These are phyloP conservation scores for Pimpla rufipes DNA, from an alignment of 2,888 invertebrate genomes.

Conservation along the genomic window DNA sequence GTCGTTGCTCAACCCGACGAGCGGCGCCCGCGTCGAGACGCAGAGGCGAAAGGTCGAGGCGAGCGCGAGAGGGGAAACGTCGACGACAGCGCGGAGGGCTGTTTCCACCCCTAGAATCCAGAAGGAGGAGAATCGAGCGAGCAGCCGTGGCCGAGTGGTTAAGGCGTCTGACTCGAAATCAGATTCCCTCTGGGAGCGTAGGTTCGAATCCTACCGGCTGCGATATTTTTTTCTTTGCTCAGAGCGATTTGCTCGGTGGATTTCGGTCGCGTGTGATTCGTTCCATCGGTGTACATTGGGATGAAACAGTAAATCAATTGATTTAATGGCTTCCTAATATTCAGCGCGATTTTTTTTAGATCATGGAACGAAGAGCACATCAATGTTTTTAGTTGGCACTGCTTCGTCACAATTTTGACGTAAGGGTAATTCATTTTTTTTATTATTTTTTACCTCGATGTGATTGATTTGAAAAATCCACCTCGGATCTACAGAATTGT, in stretches of 20 bases:
- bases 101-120: slow-evolving; percentile 62
- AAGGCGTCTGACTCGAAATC: slow-evolving; percentile 96
- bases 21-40: background rate
- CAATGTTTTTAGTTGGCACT: too few relatives aligned
- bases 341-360: background rate
- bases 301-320: background rate
- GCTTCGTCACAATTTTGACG: too few relatives aligned
- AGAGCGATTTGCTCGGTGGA: background rate
- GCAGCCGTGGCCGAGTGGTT: slow-evolving; percentile 92
- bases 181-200: slow-evolving; percentile 96
- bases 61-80: too few relatives aligned
- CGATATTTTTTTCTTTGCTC: slow-evolving; percentile 82
- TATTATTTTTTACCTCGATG: too few relatives aligned
- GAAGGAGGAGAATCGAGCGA: slow-evolving; percentile 51
- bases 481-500: too few relatives aligned
- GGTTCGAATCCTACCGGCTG: slow-evolving; percentile 96
- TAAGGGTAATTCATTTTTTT: too few relatives aligned
- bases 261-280: background rate
- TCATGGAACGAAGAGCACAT: background rate
- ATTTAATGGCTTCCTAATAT: background rate
- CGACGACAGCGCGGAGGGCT: slow-evolving; percentile 22
- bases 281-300: background rate
- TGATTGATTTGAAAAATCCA: too few relatives aligned
- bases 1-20: background rate
- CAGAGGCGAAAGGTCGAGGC: background rate